A percentile compares a stretch with the other conserved stretches of the same genome.
phyloP scores from a whole-genome alignment of 2,888 invertebrate species.

The Chesias legatella region DNA sequence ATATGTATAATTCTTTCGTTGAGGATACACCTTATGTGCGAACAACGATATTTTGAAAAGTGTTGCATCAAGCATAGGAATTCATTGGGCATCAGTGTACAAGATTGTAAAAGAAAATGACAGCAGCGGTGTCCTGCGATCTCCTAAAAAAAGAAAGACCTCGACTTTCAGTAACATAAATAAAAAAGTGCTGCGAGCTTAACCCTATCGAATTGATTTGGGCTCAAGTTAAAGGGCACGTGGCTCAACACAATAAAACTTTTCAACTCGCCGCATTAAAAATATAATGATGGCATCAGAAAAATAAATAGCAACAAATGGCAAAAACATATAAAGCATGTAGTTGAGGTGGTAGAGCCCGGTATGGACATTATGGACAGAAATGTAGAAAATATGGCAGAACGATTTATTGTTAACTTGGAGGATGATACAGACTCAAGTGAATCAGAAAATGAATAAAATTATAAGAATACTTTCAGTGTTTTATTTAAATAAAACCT shows the following conservation, averaged over 20 bases:
- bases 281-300: neutral
- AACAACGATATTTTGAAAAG: too few relatives aligned
- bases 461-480: too few relatives aligned
- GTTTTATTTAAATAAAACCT: too few relatives aligned
- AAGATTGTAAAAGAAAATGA: too few relatives aligned
- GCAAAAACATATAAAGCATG: neutral
- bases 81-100: too few relatives aligned
- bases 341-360: conserved; percentile 1
- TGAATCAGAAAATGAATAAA: conserved; percentile 1
- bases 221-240: conserved; percentile 2
- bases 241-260: neutral
- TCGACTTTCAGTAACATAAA: too few relatives aligned
- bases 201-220: neutral
- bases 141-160: too few relatives aligned
- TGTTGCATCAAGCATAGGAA: too few relatives aligned
- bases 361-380: conserved; percentile 1
- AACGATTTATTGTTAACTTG: conserved; percentile 1
- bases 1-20: too few relatives aligned
- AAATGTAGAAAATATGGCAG: too few relatives aligned
- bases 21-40: too few relatives aligned
- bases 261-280: neutral
- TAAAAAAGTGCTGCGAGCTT: neutral
- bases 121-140: too few relatives aligned
- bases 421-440: conserved; percentile 1
- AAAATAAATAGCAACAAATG: conserved; percentile 1